phyloP scores from a whole-genome alignment of 2,113 vertebrate genomes.

The Peucedramus taeniatus region DNA sequence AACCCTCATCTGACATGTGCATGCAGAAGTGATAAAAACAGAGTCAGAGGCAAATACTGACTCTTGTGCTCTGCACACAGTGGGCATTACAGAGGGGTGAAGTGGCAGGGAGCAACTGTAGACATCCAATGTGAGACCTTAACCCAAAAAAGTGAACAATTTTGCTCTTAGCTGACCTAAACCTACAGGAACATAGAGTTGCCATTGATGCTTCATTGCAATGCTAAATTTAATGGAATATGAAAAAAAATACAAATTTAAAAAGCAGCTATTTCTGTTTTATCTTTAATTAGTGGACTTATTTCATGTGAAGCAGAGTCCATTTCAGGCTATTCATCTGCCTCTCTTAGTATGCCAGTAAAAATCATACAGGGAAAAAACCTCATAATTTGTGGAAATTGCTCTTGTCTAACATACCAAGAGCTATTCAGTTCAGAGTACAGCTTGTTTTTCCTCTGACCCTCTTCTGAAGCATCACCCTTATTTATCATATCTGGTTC shows the following conservation, averaged over 20 bases:
- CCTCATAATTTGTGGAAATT: neutral
- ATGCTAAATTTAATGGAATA: neutral
- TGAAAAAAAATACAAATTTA: neutral
- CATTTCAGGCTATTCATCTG: neutral
- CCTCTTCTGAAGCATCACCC: neutral
- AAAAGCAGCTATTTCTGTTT: neutral
- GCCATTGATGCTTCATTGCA: neutral
- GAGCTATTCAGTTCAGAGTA: neutral
- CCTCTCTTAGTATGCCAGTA: neutral
- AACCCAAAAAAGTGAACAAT: neutral
- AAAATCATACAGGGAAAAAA: neutral
- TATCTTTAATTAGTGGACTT: neutral
- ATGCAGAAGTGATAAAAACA: accelerated
- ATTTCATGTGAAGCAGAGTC: neutral
- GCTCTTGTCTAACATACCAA: neutral
- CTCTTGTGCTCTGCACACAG: neutral
- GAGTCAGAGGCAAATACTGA: neutral
- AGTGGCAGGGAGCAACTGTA: neutral
- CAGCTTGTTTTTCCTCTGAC: neutral
- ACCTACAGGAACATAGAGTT: neutral
- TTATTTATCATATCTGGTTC: neutral
- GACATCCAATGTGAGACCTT: neutral
- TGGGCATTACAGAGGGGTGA: neutral
- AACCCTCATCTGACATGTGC: neutral
- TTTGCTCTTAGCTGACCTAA: neutral